Evolutionary conservation across 1,140 invertebrate genomes (phyloP), one percentile per base, ranked within the genome.

Genomic region (Tetramorium alpestre): DNA sequence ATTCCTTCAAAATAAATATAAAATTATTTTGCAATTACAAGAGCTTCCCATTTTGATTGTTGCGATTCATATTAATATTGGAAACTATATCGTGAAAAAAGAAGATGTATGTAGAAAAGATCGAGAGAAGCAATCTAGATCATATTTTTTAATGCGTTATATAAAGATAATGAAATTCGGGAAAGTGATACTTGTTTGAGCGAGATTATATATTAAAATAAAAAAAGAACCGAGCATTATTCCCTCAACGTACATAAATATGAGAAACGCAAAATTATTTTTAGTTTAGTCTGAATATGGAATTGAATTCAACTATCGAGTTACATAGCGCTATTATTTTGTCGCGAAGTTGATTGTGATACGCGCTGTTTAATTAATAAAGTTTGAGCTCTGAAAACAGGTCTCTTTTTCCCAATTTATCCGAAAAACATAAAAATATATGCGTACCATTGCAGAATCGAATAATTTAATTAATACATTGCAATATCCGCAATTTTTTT

Each of bases 301-400:
- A 18, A 60, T 76, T 58, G 73, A 60, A 76, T 76, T 76, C 25
- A 33, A 33, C 58, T 44, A 76, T 76, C 38, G 13, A 38, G 33
- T 60, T 44, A 28, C 22, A 6, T 22, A 41, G 33, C 18, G 13
- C 13, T 60, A 41, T 76, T 76, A 56, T 75, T 75, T 75, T 41
- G 41, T 38, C 33, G 33, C 22, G 11, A 16, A 76, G 51, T 58
- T 58, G 33, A 76, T 75, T 75, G n/a, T 22, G 33, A 60, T 76
- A 60, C 22, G 38, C 73, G 16, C 38, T 28, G 38, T 76, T 76
- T 76, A 76, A 76, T 76, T 76, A 76, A 60, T 18, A 60, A 25
- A 76, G 22, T 60, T 76, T 60, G 8, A 41, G n/a, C 13, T 58
- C n/a, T 58, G 6, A 58, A 75, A 54, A 58, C 38, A 18, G 13